Evolutionary conservation across 2,888 invertebrate species (phyloP), one percentile per base, ranked within the genome.

Genomic region (Cosmia pyralina): DNA sequence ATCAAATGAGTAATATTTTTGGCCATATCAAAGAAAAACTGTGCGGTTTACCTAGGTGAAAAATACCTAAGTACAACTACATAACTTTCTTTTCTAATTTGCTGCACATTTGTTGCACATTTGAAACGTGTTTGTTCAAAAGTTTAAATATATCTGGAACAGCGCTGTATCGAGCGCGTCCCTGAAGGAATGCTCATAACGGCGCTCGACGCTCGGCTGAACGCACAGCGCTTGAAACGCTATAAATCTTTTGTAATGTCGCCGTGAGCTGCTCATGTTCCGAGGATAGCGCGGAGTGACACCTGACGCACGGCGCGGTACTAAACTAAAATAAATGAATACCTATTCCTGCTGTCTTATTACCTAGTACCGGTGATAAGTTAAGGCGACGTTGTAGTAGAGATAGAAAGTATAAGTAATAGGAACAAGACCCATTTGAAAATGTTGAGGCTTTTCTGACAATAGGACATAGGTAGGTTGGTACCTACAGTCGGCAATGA

Each of bases 101-200:
- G 11, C n/a, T 46, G 38, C 38, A 50, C 38, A 75, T 75, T 75
- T 7, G 11, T 17, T 46, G 38, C 38, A 50, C 38, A 64, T 69
- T 75, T 53, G 22, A 44, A 55, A 38, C 5, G 41, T 63, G 50
- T 48, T 41, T 34, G 34, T 50, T 75, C 13, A 41, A n/a, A 46
- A 48, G 62, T 77, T 53, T 72, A 82, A 60, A 77, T 58, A 72
- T 48, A 77, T 59, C 63, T 67, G 48, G 41, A 64, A n/a, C 34
- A 77, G 59, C n/a, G 34, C n/a, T 57, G 34, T 58, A 53, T 55
- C 19, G 44, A 53, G 34, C 19, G 71, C 55, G 55, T 67, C 66
- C 22, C 82, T 68, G 59, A 48, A 77, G 72, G 79, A 82, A 79
- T 79, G 79, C 72, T 64, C 82, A 68, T 64, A 77, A 72, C 65